Evolutionary conservation across 2,888 invertebrate genomes (phyloP).

Genomic region (Bombylius discolor): DNA sequence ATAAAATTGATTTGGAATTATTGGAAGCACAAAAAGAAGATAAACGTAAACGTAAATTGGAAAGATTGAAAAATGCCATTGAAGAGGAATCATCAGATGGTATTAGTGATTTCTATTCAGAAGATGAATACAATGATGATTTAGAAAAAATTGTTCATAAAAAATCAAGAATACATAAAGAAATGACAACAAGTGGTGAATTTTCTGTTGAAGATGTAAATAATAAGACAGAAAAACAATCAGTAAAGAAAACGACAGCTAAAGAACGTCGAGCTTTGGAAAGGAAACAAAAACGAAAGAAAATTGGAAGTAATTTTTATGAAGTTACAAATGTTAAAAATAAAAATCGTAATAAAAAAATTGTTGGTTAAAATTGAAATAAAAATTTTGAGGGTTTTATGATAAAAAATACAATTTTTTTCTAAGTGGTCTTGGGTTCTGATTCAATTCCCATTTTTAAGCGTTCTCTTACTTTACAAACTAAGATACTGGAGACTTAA

Average conservation of each 20-base stretch:
- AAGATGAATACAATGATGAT: constrained; percentile 45
- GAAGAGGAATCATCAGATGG: constrained; percentile 44
- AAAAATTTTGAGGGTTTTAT: no score
- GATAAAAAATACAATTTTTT: no score
- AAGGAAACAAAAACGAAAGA: constrained; percentile 60
- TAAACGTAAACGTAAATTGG: constrained; percentile 27
- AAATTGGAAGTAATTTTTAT: constrained; percentile 80
- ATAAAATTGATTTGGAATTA: constrained; percentile 43
- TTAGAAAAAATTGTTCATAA: constrained; percentile 29
- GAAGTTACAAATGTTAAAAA: constrained; percentile 83
- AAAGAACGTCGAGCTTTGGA: constrained; percentile 64
- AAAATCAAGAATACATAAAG: constrained; percentile 19
- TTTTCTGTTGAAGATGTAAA: constrained; percentile 40
- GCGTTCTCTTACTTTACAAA: no score
- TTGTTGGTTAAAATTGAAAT: no score
- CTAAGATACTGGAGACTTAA: no score
- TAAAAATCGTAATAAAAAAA: constrained; percentile 61
- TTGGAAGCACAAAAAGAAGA: constrained; percentile 39
- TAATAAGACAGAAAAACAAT: constrained; percentile 17
- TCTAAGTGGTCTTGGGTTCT: no score
- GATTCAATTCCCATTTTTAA: no score
- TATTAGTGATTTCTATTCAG: constrained; percentile 54
- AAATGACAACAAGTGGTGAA: constrained; percentile 42
- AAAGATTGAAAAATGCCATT: constrained; percentile 25
- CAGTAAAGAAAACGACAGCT: constrained; percentile 48